phyloP scores from a whole-genome alignment of 2,888 invertebrate genomes.

The Limnephilus auricula region DNA sequence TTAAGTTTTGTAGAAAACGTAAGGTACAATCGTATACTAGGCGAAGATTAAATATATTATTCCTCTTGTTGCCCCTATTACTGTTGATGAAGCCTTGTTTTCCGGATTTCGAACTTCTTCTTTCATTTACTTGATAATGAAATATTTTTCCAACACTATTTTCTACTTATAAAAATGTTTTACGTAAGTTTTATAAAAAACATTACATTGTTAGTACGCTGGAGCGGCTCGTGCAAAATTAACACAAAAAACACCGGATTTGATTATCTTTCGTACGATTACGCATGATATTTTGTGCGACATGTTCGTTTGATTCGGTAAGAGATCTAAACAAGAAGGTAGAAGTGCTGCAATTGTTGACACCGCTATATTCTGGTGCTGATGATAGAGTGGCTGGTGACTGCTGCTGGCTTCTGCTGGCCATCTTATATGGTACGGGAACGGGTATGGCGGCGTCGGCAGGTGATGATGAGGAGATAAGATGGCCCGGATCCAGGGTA shows the following conservation, averaged over 20 bases:
- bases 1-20: background rate
- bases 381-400: background rate
- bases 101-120: background rate
- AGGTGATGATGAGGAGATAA: constrained; percentile 56
- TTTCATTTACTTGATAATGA: background rate
- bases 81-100: too few relatives aligned
- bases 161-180: background rate
- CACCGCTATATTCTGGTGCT: constrained; percentile 39
- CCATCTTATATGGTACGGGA: background rate
- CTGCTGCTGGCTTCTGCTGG: background rate
- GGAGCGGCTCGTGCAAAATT: background rate
- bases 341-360: constrained; percentile 19
- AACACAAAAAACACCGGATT: background rate
- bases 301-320: background rate
- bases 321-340: constrained; percentile 22
- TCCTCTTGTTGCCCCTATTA: too few relatives aligned
- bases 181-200: background rate
- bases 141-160: background rate
- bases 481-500: constrained; percentile 53
- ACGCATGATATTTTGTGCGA: background rate
- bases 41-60: too few relatives aligned
- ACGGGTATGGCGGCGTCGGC: background rate
- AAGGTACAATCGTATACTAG: background rate
- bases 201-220: background rate
- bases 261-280: background rate